Evolutionary conservation across 2,797 vertebrate genomes (phyloP).

Genomic region (Artibeus jamaicensis): DNA sequence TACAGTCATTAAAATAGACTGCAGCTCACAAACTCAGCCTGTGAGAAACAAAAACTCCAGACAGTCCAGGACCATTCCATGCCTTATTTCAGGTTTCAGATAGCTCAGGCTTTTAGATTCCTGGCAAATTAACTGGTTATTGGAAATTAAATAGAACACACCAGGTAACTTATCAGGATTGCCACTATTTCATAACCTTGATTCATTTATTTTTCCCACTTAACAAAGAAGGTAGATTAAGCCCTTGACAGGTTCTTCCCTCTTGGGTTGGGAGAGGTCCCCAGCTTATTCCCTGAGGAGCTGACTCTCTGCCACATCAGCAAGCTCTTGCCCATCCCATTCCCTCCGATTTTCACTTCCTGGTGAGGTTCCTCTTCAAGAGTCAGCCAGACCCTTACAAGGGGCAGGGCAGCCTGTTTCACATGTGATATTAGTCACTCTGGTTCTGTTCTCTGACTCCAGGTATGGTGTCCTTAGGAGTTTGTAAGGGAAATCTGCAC

Average conservation of each 20-base stretch:
- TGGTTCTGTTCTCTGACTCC: neutral
- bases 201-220: neutral
- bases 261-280: slow-evolving; percentile 38
- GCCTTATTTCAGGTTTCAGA: slow-evolving; percentile 39
- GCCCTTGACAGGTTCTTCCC: slow-evolving; percentile 15
- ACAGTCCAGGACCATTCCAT: neutral
- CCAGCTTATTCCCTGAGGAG: neutral
- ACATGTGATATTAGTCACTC: neutral
- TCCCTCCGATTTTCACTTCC: slow-evolving; percentile 43
- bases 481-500: neutral
- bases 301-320: slow-evolving; percentile 39
- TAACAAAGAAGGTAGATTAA: slow-evolving; percentile 32
- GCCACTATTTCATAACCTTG: slow-evolving; percentile 30
- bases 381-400: slow-evolving; percentile 15
- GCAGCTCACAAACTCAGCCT: neutral
- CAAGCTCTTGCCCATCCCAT: slow-evolving; percentile 25
- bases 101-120: neutral
- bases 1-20: neutral
- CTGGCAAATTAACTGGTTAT: slow-evolving; percentile 8
- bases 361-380: slow-evolving; percentile 4
- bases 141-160: neutral
- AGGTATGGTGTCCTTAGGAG: neutral
- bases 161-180: slow-evolving; percentile 9
- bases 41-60: neutral
- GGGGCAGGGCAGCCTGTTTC: slow-evolving; percentile 7